Percentiles rank a stretch among this genome's conserved stretches.
These are phyloP conservation scores for Pelodiscus sinensis DNA, from an alignment of 2,113 vertebrate species.

Conservation along the genomic window DNA sequence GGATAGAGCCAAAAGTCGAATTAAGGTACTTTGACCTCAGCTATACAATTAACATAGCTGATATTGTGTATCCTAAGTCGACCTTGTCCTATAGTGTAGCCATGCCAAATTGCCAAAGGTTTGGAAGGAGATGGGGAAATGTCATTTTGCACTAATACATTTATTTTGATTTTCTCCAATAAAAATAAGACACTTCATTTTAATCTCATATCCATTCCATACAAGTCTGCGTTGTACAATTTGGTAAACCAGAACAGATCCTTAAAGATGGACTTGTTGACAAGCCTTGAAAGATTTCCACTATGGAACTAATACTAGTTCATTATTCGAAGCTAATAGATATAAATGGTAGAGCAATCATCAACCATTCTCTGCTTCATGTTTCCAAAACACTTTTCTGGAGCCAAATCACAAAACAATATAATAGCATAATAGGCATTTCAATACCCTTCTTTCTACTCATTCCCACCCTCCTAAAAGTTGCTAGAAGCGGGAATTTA, in stretches of 20 bases:
- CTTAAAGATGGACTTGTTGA: neutral
- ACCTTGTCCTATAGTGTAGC: no score
- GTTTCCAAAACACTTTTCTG: slow-evolving; percentile 25
- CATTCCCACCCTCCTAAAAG: neutral
- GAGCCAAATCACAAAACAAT: neutral
- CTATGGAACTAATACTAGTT: neutral
- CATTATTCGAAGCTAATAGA: slow-evolving; percentile 5
- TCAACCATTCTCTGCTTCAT: neutral
- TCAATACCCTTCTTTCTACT: slow-evolving; percentile 37
- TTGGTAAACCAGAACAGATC: neutral
- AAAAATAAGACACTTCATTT: slow-evolving; percentile 41
- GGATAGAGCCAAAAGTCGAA: no score
- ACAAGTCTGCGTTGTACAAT: neutral
- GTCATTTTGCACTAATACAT: neutral
- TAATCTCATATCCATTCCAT: neutral
- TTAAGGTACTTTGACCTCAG: no score
- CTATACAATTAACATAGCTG: no score
- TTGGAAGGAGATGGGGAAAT: neutral
- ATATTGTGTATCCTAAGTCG: no score
- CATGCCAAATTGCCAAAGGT: neutral
- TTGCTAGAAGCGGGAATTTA: slow-evolving; percentile 29
- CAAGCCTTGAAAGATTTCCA: neutral
- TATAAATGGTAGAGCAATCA: slow-evolving; percentile 34
- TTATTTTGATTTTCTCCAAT: slow-evolving; percentile 38
- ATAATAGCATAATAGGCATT: slow-evolving; percentile 45